Evolutionary conservation across 2,888 invertebrate genomes (phyloP), one percentile per base, ranked within the genome.

Genomic region (Acholoe squamosa): DNA sequence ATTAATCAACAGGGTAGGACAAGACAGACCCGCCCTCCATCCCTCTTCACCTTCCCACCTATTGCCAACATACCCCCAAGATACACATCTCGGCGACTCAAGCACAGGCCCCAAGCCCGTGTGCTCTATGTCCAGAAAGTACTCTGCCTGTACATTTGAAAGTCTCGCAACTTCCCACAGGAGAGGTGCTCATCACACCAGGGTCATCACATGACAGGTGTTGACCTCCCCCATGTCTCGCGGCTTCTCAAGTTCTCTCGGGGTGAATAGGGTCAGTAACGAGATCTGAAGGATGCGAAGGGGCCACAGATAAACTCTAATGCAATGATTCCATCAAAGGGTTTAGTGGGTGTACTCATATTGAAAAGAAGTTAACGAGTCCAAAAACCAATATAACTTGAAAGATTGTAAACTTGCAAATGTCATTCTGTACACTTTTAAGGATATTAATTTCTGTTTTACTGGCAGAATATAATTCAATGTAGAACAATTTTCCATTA

Each of bases 221-320:
- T 14, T 76, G 28, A 76, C 76, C 76, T 76, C 76, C 31, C 76
- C 76, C 76, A 76, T 76, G 76, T 76, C 76, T 76, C 76, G 25
- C 31, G 31, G 28, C 76, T 76, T 28, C 76, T 76, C 76, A 31
- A 16, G 76, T 76, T 76, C 31, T 76, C 76, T 76, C 76, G 25
- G 76, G 76, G 76, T 25, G 7, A 25, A 0, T 16, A 31, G 76
- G 76, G 76, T 76, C 28, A 14, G 76, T 76, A 76, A 76, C 76
- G 76, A 76, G 76, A 76, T 76, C 76, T 76, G 76, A 28, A 31
- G 76, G 76, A 76, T 25, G 31, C 76, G 61, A 61, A 61, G 61
- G 19, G 22, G 61, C 22, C 61, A n/a, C 12, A 61, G 19, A 61
- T n/a, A 61, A 61, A n/a, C 61, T 61, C 14, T 3, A 43, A 61